A percentile compares a stretch with the other conserved stretches of the same genome.
Conservation (phyloP, 2,888 invertebrate genomes). For the Zaprionus obscuricornis region DNA sequence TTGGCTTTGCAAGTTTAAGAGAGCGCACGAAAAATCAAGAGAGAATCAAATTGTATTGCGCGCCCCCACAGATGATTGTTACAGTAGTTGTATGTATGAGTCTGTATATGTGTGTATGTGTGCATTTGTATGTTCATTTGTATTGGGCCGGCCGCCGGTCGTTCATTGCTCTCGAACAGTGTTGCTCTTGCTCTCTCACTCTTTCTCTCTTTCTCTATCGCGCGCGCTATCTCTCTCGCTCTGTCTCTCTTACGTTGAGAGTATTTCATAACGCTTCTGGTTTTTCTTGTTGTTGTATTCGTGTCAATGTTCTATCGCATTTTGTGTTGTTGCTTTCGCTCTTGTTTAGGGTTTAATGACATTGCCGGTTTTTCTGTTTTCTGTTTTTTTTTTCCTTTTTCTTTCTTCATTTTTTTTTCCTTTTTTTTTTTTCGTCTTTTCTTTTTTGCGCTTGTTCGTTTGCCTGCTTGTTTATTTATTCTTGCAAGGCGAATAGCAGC, state of each 20-base stretch:
- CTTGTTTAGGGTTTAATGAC: constrained; percentile 80
- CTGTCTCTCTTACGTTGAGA: constrained; percentile 34
- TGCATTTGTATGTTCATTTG: constrained; percentile 18
- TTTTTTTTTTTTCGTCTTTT: constrained; percentile 19
- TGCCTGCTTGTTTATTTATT: constrained; percentile 73
- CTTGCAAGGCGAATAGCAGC: constrained; percentile 66
- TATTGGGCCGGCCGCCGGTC: constrained; percentile 62
- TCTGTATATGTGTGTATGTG: constrained; percentile 10
- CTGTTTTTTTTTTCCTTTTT: constrained; percentile 31
- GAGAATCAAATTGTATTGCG: constrained; percentile 36
- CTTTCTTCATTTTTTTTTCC: constrained; percentile 34
- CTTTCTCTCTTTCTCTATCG: neutral
- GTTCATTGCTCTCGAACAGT: constrained; percentile 62
- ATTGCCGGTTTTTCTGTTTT: constrained; percentile 68
- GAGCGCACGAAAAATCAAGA: constrained; percentile 35
- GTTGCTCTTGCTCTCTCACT: constrained; percentile 23
- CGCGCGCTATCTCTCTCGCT: constrained; percentile 22
- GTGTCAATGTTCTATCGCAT: constrained; percentile 71
- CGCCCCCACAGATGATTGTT: constrained; percentile 51
- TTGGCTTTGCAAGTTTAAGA: constrained; percentile 42
- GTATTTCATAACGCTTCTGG: constrained; percentile 78
- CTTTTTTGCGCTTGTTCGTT: constrained; percentile 50
- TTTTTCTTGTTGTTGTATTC: constrained; percentile 73
- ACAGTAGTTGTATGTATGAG: constrained; percentile 1
- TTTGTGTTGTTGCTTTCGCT: constrained; percentile 74